Percentiles rank a stretch among this genome's conserved stretches.
phyloP scores from a whole-genome alignment of 1,140 invertebrate species.

The Tetramorium alpestre region DNA sequence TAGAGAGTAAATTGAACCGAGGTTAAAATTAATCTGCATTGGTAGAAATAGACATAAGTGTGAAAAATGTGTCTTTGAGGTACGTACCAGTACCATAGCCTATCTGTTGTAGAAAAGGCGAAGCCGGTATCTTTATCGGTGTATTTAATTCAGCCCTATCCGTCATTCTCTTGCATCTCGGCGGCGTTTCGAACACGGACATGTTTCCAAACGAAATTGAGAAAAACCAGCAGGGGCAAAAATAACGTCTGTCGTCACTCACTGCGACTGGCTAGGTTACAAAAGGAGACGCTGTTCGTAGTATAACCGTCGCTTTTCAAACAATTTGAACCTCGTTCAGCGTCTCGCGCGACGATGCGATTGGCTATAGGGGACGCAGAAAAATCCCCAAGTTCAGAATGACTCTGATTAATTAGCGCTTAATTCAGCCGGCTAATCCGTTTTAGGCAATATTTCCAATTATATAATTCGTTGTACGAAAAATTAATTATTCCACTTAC shows the following conservation, averaged over 20 bases:
- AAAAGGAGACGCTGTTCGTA: no score
- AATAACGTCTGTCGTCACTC: no score
- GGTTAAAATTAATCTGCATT: no score
- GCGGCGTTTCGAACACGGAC: slow-evolving; percentile 81
- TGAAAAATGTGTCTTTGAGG: slow-evolving; percentile 1
- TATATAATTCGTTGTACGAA: no score
- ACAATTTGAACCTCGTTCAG: slow-evolving; percentile 16
- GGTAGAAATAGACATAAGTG: no score
- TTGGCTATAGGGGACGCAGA: not conserved
- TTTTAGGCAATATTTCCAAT: no score
- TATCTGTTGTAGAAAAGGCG: slow-evolving; percentile 89
- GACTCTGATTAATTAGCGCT: not conserved
- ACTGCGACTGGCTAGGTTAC: no score
- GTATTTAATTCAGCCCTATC: slow-evolving; percentile 76
- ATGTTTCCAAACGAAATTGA: slow-evolving; percentile 61
- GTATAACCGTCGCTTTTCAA: not conserved
- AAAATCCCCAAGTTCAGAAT: not conserved
- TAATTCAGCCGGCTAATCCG: no score
- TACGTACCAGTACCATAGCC: slow-evolving; percentile 91
- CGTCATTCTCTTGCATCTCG: slow-evolving; percentile 65
- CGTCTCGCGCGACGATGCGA: not conserved
- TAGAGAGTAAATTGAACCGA: no score
- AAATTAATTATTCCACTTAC: no score
- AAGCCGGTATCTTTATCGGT: slow-evolving; percentile 88
- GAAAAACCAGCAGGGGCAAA: not conserved